A percentile compares a stretch with the other conserved stretches of the same genome.
phyloP scores from a whole-genome alignment of 2,888 invertebrate genomes.

The Pristionchus arcanus region DNA sequence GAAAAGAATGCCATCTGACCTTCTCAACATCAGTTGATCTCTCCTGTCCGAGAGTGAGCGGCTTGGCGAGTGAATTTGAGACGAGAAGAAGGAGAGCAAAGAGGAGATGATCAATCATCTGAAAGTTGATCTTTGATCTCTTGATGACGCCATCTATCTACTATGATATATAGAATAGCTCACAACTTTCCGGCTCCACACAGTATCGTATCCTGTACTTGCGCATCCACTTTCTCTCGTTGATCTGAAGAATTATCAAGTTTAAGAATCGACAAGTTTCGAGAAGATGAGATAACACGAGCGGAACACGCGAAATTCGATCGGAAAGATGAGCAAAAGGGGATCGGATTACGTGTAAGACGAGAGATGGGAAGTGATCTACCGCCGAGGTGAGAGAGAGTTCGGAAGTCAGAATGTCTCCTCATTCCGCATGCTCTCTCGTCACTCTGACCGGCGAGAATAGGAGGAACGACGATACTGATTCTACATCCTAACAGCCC shows the following conservation, averaged over 20 bases:
- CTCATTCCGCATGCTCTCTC: background rate
- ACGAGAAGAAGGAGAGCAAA: constrained; percentile 21
- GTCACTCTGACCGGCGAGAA: background rate
- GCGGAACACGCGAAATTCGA: constrained; percentile 40
- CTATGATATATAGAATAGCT: background rate
- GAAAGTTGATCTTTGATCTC: background rate
- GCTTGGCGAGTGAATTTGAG: background rate
- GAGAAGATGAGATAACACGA: background rate
- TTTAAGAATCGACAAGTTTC: background rate
- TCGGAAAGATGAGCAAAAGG: constrained; percentile 9
- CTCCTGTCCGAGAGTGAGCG: constrained; percentile 24
- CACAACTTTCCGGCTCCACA: constrained; percentile 15
- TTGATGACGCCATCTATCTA: background rate
- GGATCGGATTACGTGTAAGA: background rate
- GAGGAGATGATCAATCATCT: constrained; percentile 38
- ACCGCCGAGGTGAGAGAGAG: background rate
- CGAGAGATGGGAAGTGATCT: background rate
- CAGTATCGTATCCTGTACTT: constrained; percentile 20
- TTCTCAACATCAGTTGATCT: constrained; percentile 35
- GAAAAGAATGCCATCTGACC: background rate
- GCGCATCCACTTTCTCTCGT: constrained; percentile 19
- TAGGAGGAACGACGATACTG: background rate
- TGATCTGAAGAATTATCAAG: background rate
- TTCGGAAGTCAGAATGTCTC: background rate
- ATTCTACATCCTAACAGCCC: background rate